phyloP scores from a whole-genome alignment of 2,797 vertebrate species.

The Sebastes trivittatus region DNA sequence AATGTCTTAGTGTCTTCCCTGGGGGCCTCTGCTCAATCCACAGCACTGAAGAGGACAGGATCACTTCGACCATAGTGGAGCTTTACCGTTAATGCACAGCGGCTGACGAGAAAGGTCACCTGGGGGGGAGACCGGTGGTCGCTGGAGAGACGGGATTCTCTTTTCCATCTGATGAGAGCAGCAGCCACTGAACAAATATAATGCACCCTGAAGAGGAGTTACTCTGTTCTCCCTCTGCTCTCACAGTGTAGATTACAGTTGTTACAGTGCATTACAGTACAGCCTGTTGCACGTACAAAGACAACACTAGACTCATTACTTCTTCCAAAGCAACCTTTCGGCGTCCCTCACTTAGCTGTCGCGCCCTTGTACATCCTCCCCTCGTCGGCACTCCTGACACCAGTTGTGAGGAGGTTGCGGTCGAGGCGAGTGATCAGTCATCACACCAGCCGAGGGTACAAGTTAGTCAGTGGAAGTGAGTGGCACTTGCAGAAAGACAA shows the following conservation, averaged over 20 bases:
- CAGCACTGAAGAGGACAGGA: conserved; percentile 52
- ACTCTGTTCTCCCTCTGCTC: conserved; percentile 2
- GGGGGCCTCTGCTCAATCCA: conserved; percentile 39
- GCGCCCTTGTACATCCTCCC: conserved; percentile 24
- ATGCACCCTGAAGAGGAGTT: conserved; percentile 21
- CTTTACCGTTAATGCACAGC: conserved; percentile 56
- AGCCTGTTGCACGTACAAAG: conserved; percentile 47
- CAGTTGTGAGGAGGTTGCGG: conserved; percentile 46
- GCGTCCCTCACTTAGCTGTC: conserved; percentile 29
- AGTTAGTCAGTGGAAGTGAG: conserved; percentile 41
- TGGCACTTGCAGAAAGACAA: conserved; percentile 36
- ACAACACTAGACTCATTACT: conserved; percentile 29
- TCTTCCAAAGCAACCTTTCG: conserved; percentile 30
- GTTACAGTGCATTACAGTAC: background rate
- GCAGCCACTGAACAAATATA: conserved; percentile 46
- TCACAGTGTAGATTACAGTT: conserved; percentile 48
- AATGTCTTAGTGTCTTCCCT: conserved; percentile 49
- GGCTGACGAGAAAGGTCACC: conserved; percentile 61
- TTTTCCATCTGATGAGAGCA: conserved; percentile 47
- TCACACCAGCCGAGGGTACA: conserved; percentile 18
- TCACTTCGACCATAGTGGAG: conserved; percentile 16
- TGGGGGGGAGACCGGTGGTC: conserved; percentile 33
- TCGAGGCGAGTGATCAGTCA: conserved; percentile 43
- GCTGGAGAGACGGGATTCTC: conserved; percentile 29
- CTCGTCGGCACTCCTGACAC: conserved; percentile 36